Percentiles rank a stretch among this genome's conserved stretches.
Evolutionary conservation across 2,797 vertebrate species (phyloP).

Genomic region (Lithobates pipiens): DNA sequence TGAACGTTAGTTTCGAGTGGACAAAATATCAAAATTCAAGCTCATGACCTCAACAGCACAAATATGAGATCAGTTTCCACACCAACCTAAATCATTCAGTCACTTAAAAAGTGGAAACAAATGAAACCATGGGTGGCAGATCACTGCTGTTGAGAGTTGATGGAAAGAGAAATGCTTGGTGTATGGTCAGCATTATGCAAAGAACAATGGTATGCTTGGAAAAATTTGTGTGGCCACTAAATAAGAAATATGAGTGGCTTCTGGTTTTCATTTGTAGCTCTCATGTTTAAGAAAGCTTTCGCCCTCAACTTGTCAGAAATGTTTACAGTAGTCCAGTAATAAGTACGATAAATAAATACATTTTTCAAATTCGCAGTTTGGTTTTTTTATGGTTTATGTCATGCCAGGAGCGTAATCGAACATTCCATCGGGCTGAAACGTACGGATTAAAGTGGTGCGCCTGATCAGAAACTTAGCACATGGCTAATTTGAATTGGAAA

Average conservation of each 20-base stretch:
- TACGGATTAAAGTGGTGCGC: slow-evolving; percentile 22
- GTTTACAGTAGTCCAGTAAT: slow-evolving; percentile 36
- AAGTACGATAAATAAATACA: slow-evolving; percentile 23
- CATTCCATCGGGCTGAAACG: slow-evolving; percentile 33
- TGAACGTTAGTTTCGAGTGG: too few species aligned
- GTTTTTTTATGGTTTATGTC: slow-evolving; percentile 34
- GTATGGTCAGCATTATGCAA: not conserved
- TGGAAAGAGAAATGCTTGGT: too few species aligned
- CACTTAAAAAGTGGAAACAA: too few species aligned
- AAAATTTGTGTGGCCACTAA: not conserved
- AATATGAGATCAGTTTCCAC: too few species aligned
- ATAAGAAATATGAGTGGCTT: slow-evolving; percentile 4
- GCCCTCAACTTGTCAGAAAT: slow-evolving; percentile 37
- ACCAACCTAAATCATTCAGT: too few species aligned
- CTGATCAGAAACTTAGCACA: slow-evolving; percentile 43
- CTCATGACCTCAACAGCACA: too few species aligned
- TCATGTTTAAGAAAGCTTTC: slow-evolving; percentile 5
- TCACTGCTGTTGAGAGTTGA: too few species aligned
- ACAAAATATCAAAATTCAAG: too few species aligned
- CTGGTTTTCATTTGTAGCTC: slow-evolving; percentile 42
- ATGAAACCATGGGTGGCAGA: too few species aligned
- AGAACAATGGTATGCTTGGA: not conserved
- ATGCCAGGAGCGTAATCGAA: slow-evolving; percentile 32
- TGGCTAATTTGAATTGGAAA: slow-evolving; percentile 53
- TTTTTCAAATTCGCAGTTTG: slow-evolving; percentile 38